Evolutionary conservation across 2,797 vertebrate genomes (phyloP).

Genomic region (Cuculus canorus): DNA sequence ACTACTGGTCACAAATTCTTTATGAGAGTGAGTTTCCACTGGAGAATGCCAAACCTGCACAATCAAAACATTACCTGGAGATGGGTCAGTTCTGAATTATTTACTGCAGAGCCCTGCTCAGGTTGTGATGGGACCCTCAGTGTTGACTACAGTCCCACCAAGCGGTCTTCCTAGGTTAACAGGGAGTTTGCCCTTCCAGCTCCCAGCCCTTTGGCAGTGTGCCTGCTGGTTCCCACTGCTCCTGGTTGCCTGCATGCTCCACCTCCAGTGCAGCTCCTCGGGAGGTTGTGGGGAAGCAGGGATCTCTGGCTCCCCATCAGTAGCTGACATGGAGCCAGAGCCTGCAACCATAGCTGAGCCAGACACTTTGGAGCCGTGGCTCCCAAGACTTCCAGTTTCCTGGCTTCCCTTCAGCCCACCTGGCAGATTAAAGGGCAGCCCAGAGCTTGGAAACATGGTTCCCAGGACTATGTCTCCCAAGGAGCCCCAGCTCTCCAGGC

Average conservation of each 20-base stretch:
- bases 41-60: conserved; percentile 14
- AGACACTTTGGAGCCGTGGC: conserved; percentile 53
- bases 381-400: conserved; percentile 3
- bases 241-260: not conserved
- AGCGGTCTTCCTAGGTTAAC: not conserved
- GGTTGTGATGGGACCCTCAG: not conserved
- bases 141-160: not conserved
- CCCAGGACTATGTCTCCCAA: not conserved
- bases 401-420: conserved; percentile 66
- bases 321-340: conserved; percentile 16
- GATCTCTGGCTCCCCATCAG: not conserved
- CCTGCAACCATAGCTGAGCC: conserved; percentile 24
- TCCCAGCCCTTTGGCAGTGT: not conserved
- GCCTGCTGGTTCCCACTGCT: not conserved
- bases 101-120: not conserved
- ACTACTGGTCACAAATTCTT: conserved; percentile 15
- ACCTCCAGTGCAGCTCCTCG: not conserved
- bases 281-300: not conserved
- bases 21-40: not conserved
- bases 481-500: not conserved
- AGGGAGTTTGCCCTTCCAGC: not conserved
- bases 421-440: conserved; percentile 67
- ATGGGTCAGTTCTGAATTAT: not conserved
- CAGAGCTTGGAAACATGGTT: not conserved
- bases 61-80: conserved; percentile 15